Evolutionary conservation across 1,140 invertebrate species (phyloP), one percentile per base, ranked within the genome.

Genomic region (Drosophila eugracilis): DNA sequence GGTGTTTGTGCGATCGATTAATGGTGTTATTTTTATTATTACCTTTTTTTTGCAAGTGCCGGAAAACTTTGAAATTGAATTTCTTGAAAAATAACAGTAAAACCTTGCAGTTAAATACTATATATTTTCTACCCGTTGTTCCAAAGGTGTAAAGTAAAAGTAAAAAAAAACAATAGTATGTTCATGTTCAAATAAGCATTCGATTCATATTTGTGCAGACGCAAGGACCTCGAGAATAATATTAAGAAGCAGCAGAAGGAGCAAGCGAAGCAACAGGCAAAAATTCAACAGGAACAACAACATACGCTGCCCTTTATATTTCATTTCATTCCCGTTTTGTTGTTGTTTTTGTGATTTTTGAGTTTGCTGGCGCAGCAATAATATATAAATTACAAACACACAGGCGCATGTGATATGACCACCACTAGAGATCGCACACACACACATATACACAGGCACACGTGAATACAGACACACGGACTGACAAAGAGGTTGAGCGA

Each of bases 291-390:
- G 3, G 4, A 32, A 37, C 32, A 37, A 55, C 15, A 22, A 30
- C 48, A 54, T 24, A 55, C 32, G 57, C n/a, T 37, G 55, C 30
- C 49, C 28, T 54, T 37, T 24, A 12, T 32, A 32, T 32, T 32
- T 32, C 9, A 32, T 59, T 59, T 57, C n/a, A n/a, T n/a, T 60
- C 45, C 7, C 7, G 14, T 39, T 14, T 6, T 36, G 12, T 36
- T 37, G 15, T 39, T 39, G 14, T 37, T 39, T 39, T 39, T 39
- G 3, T 63, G 32, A 24, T 34, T 60, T 44, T 63, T 63, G 54
- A 24, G 37, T 63, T 60, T 60, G 72, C 78, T 78, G 74, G 74
- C 75, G 79, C 79, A 83, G 79, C 75, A 69, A 74, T 76, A 72
- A 85, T 66, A 72, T 71, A 72, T 50, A 63, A 74, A 62, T 70